phyloP scores from a whole-genome alignment of 1,140 invertebrate genomes.

The Scaptomyza hsui region DNA sequence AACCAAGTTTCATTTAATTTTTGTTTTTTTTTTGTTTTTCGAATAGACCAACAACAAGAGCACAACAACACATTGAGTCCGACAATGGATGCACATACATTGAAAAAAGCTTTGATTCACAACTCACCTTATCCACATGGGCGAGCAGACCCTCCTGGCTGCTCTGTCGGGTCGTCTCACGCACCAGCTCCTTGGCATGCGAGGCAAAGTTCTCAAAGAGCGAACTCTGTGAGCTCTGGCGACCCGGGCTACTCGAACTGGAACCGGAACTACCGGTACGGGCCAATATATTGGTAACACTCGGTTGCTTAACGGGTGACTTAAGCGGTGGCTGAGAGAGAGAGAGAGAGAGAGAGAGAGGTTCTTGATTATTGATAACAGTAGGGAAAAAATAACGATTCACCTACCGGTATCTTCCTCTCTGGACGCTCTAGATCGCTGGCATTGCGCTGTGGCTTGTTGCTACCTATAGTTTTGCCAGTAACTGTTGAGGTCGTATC shows the following conservation, averaged over 20 bases:
- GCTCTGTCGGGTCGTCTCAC: conserved; percentile 93
- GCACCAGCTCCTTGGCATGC: conserved; percentile 93
- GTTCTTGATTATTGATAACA: background rate
- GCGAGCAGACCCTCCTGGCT: conserved; percentile 95
- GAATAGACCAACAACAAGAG: conserved; percentile 48
- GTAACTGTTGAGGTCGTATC: conserved; percentile 32
- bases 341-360: no score
- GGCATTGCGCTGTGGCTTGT: conserved; percentile 54
- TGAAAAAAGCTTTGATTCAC: background rate
- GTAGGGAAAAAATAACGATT: background rate
- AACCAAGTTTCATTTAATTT: background rate
- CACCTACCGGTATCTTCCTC: conserved; percentile 72
- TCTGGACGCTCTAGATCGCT: conserved; percentile 66
- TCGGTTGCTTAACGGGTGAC: conserved; percentile 86
- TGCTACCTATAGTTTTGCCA: conserved; percentile 25
- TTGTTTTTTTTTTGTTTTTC: conserved; percentile 8
- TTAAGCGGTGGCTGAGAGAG: conserved; percentile 83
- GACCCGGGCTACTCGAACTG: conserved; percentile 83
- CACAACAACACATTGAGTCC: conserved; percentile 56
- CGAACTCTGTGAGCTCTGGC: conserved; percentile 92
- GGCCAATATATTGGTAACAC: conserved; percentile 87
- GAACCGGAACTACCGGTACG: conserved; percentile 88
- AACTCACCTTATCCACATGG: conserved; percentile 93
- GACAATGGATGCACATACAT: conserved; percentile 15
- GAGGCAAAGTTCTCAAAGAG: conserved; percentile 93